Evolutionary conservation across 2,113 vertebrate species (phyloP).

Genomic region (Numida meleagris): DNA sequence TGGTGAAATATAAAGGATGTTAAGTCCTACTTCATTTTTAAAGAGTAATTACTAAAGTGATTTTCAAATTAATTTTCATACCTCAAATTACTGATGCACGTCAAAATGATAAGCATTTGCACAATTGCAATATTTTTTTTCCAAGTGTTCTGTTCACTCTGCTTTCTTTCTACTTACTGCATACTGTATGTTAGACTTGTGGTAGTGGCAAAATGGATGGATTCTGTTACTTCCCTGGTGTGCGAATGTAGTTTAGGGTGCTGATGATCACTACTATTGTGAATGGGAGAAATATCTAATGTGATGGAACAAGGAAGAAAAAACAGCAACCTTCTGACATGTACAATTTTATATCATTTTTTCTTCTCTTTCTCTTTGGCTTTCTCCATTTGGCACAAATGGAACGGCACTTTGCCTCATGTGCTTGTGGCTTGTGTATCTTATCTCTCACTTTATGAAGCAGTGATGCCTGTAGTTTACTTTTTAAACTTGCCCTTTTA

Average conservation of each 20-base stretch:
- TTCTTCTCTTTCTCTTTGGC: not conserved
- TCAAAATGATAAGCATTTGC: not conserved
- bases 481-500: not conserved
- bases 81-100: not conserved
- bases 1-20: not conserved
- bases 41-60: not conserved
- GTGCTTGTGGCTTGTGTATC: not conserved
- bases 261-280: rapidly evolving
- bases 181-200: not conserved
- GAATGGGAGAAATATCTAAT: not conserved
- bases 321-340: not conserved
- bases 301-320: not conserved
- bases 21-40: not conserved
- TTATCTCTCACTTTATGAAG: not conserved
- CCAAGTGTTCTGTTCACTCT: not conserved
- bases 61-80: not conserved
- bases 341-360: not conserved
- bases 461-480: not conserved
- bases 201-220: not conserved
- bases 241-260: not conserved
- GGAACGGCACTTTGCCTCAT: not conserved
- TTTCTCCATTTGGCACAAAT: not conserved
- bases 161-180: not conserved
- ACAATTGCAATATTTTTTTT: not conserved
- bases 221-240: not conserved